A percentile compares a stretch with the other conserved stretches of the same genome.
Evolutionary conservation across 2,797 vertebrate genomes (phyloP).

Genomic region (Morus bassanus): DNA sequence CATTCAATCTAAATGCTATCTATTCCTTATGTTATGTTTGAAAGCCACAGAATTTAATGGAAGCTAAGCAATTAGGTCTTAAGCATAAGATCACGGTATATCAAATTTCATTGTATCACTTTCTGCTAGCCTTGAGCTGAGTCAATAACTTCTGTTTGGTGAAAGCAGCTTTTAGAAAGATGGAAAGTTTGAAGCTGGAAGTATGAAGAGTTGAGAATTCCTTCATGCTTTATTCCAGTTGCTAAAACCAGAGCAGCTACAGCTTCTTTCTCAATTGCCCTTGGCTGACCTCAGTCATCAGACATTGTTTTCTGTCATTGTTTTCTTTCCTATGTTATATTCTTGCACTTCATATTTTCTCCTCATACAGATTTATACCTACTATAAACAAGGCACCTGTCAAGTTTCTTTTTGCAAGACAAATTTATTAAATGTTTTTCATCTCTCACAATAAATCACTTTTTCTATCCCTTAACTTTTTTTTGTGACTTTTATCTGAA

Average conservation of each 20-base stretch:
- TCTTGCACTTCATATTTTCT: background rate
- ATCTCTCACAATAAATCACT: background rate
- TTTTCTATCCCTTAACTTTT: background rate
- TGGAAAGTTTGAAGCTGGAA: conserved; percentile 18
- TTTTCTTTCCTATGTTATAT: background rate
- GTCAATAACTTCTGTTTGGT: background rate
- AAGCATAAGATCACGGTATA: background rate
- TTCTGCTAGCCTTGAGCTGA: conserved; percentile 10
- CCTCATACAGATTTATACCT: background rate
- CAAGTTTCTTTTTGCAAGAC: background rate
- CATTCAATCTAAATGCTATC: background rate
- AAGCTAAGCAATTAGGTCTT: background rate
- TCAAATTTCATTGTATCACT: background rate
- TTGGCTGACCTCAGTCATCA: conserved; percentile 38
- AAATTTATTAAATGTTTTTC: background rate
- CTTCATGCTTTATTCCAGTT: background rate
- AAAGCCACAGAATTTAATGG: background rate
- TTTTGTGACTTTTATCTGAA: background rate
- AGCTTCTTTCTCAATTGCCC: conserved; percentile 7
- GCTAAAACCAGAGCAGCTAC: conserved; percentile 10
- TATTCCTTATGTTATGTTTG: background rate
- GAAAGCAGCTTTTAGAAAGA: conserved; percentile 29
- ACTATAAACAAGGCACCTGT: background rate
- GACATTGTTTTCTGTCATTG: background rate
- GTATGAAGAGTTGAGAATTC: background rate